A percentile compares a stretch with the other conserved stretches of the same genome.
These are phyloP conservation scores for Zosterops japonicus DNA, from an alignment of 2,113 vertebrate genomes.

Conservation along the genomic window DNA sequence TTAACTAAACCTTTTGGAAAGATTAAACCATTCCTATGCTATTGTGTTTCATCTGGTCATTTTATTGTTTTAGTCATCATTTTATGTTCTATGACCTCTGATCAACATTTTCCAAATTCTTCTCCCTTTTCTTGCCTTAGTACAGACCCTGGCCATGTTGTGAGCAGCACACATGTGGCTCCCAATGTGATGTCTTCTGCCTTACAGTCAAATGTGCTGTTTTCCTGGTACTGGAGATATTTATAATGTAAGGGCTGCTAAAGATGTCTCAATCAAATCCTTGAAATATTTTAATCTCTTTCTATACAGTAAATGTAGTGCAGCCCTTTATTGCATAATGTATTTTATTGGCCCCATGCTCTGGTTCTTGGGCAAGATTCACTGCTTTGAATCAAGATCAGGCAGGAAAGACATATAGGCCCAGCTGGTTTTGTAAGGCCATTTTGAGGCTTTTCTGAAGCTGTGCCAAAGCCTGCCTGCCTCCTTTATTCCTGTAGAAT, in stretches of 20 bases:
- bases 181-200: neutral
- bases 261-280: neutral
- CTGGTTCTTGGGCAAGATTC: neutral
- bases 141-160: neutral
- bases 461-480: neutral
- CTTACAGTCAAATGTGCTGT: neutral
- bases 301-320: neutral
- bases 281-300: neutral
- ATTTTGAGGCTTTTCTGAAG: neutral
- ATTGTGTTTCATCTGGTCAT: conserved; percentile 19
- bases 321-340: neutral
- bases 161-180: neutral
- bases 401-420: neutral
- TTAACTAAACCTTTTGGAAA: conserved; percentile 56
- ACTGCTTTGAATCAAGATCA: neutral
- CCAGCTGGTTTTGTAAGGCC: neutral
- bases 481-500: neutral
- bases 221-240: neutral
- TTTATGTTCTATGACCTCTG: neutral
- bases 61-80: neutral
- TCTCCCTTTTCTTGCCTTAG: neutral
- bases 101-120: neutral
- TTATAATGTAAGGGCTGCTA: neutral
- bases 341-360: neutral
- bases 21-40: conserved; percentile 20